These are phyloP conservation scores for Ochotona princeps DNA, from an alignment of 2,113 vertebrate species.

Conservation along the genomic window DNA sequence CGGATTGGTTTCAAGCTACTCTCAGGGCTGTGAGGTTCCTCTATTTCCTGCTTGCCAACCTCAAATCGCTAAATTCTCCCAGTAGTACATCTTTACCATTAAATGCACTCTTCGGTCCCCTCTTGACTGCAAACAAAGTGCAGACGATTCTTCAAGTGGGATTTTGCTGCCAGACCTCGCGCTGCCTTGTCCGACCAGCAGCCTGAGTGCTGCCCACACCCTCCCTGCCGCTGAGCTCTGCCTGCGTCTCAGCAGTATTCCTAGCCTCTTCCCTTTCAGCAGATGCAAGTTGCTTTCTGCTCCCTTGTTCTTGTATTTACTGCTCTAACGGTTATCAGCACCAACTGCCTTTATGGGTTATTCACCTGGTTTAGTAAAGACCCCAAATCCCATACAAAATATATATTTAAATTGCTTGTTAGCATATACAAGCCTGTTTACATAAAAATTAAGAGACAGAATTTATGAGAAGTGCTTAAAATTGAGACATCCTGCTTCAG, in stretches of 20 bases:
- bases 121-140: constrained; percentile 72
- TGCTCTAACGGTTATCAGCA: constrained; percentile 76
- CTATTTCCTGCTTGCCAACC: constrained; percentile 57
- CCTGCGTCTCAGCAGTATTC: constrained; percentile 85
- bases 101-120: constrained; percentile 61
- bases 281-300: constrained; percentile 80
- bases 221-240: constrained; percentile 84
- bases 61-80: constrained; percentile 56
- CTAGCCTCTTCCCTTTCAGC: constrained; percentile 78
- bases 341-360: constrained; percentile 81
- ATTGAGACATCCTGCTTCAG: constrained; percentile 48
- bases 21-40: not conserved
- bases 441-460: constrained; percentile 55
- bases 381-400: constrained; percentile 53
- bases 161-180: constrained; percentile 77
- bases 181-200: constrained; percentile 72
- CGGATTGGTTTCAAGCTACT: not conserved
- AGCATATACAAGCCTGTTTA: constrained; percentile 55
- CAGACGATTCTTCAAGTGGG: constrained; percentile 66
- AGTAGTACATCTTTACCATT: constrained; percentile 56
- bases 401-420: constrained; percentile 55
- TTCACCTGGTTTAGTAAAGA: constrained; percentile 79
- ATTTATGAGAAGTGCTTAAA: constrained; percentile 52
- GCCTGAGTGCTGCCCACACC: constrained; percentile 72
- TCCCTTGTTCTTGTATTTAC: constrained; percentile 82